Evolutionary conservation across 2,888 invertebrate species (phyloP), one percentile per base, ranked within the genome.

Genomic region (Macrosoma leucophasiata): DNA sequence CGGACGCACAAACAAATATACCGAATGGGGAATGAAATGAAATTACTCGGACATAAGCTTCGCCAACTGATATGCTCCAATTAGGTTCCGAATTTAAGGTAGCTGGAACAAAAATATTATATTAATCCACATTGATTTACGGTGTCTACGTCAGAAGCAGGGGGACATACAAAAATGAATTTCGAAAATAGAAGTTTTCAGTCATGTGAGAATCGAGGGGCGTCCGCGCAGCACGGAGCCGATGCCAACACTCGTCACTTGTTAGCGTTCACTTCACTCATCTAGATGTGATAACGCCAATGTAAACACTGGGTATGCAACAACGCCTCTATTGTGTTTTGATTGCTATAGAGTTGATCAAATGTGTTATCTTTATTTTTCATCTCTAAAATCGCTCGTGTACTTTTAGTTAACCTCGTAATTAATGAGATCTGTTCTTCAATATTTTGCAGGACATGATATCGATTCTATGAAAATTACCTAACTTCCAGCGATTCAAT

Each of bases 41-140:
- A 70, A 66, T 75, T 73, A 81, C 59, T 64, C 71, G 63, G 75
- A 73, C 82, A 82, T 81, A 76, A 67, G 74, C 61, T 65, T 55
- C 67, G 56, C 62, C 60, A 59, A 70, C 63, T 62, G 72, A 72
- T 82, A 72, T 75, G 72, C 72, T 74, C 62, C 74, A 59, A 62
- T 63, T 55, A 59, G 64, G 58, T 57, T 71, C 67, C 67, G 54
- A 65, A 64, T 71, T 69, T 72, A 78, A 62, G 77, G 77, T 72
- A 75, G 65, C 84, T 84, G 84, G 65, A 84, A 84, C 79, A 77
- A 72, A 65, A 61, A 65, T 33, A 61, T 41, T 30, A 29, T 23
- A 20, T 22, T 40, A 47, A 47, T 69, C 61, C 66, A 51, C 41
- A 38, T 44, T 35, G 43, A 55, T 58, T 58, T 48, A 56, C 50